phyloP scores from a whole-genome alignment of 2,113 vertebrate genomes.

The Salvelinus sp. region DNA sequence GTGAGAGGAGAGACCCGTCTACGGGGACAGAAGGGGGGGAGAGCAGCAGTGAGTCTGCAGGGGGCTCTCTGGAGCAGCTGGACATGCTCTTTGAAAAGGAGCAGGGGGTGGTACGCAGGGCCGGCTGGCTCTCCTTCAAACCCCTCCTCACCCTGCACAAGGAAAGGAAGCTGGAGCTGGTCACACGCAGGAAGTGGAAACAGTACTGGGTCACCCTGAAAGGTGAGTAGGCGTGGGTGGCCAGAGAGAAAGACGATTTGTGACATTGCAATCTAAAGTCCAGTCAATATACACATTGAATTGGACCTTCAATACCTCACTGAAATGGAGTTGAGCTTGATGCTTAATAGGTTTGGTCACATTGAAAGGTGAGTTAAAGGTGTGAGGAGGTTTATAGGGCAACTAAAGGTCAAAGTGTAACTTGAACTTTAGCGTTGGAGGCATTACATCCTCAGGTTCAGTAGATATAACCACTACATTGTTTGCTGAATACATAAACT shows the following conservation, averaged over 20 bases:
- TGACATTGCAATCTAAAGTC: background rate
- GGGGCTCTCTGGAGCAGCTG: slow-evolving; percentile 90
- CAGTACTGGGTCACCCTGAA: slow-evolving; percentile 97
- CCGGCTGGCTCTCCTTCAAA: slow-evolving; percentile 95
- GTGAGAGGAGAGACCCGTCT: slow-evolving; percentile 60
- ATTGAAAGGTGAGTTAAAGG: too few species aligned
- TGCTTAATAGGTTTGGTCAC: background rate
- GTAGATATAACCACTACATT: too few species aligned
- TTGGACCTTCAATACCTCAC: background rate
- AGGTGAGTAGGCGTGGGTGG: slow-evolving; percentile 71
- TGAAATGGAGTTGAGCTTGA: too few species aligned
- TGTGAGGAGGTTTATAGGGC: background rate
- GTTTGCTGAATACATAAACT: too few species aligned
- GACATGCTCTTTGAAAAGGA: slow-evolving; percentile 94
- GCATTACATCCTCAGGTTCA: too few species aligned
- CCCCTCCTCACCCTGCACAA: slow-evolving; percentile 91
- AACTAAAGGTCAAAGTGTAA: too few species aligned
- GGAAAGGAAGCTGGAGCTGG: slow-evolving; percentile 92
- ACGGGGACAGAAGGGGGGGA: slow-evolving; percentile 70
- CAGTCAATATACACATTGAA: background rate
- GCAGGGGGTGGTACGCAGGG: slow-evolving; percentile 91
- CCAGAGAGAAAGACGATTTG: background rate
- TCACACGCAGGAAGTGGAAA: slow-evolving; percentile 90
- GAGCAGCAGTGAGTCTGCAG: slow-evolving; percentile 85
- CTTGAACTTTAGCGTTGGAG: too few species aligned